Evolutionary conservation across 2,797 vertebrate species (phyloP), one percentile per base, ranked within the genome.

Genomic region (Xerus rutilus): DNA sequence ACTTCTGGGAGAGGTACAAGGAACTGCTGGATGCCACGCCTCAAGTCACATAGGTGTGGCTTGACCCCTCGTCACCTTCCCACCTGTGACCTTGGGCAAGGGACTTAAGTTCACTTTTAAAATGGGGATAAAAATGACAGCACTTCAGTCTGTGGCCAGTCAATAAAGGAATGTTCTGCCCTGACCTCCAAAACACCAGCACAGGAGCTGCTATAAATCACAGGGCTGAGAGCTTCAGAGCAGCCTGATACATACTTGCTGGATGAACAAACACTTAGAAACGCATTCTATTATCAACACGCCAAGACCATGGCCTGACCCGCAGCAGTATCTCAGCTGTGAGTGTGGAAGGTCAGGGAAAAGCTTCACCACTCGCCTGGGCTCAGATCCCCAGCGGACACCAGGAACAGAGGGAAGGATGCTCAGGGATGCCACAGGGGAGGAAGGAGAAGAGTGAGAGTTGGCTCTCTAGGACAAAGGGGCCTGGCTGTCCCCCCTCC

Each of bases 401-500:
- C 74, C 15, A 32, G 15, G 32, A 43, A 28, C 23, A 6, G 59
- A 62, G 6, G 30, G 49, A n/a, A 13, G 54, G 59, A 39, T 64
- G 62, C 39, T 32, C 64, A 14, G 14, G 70, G 74, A 47, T 3
- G 23, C 32, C 17, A 47, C 64, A n/a, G 1, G 43, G 78, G 49
- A 77, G 67, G 86, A 76, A 77, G 67, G 86, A 76, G 92, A 73
- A 86, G 12, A 28, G 11, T 32, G 28, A 86, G 64, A 86, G 67
- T 52, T 74, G 83, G 93, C 76, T 83, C 92, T 59, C 87, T 89
- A 17, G 89, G 82, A 95, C 96, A 96, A 91, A 95, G 82, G 0
- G 15, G 96, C 49, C 59, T 11, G 54, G 30, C 28, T 0, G 7
- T 6, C 70, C 92, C 14, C 11, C 7, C 95, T 28, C n/a, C 92